phyloP scores from a whole-genome alignment of 1,140 invertebrate species.

The Meloidogyne floridensis region DNA sequence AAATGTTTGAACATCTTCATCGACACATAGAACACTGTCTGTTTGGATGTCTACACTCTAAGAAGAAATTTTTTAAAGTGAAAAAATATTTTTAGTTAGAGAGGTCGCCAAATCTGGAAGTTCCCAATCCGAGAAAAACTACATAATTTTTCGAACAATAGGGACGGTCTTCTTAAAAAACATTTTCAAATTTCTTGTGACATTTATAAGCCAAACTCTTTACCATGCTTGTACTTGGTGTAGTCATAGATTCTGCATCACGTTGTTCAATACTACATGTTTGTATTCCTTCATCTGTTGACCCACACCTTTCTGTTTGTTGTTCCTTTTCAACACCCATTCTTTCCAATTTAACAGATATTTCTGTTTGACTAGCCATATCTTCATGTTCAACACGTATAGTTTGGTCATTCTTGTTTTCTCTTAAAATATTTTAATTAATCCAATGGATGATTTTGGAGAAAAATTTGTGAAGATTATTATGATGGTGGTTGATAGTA shows the following conservation, averaged over 20 bases:
- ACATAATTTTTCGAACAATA: background rate
- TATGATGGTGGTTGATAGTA: no score
- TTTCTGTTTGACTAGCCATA: conserved; percentile 44
- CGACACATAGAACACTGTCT: conserved; percentile 41
- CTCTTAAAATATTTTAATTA: conserved; percentile 29
- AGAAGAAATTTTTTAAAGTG: background rate
- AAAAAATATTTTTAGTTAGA: background rate
- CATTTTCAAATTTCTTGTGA: no score
- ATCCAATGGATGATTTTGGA: background rate
- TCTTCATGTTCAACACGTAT: conserved; percentile 38
- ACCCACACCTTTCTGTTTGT: conserved; percentile 26
- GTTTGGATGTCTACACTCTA: conserved; percentile 54
- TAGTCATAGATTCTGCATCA: conserved; percentile 51
- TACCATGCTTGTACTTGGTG: background rate
- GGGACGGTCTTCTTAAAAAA: no score
- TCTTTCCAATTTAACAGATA: conserved; percentile 19
- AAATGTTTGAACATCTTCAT: conserved; percentile 58
- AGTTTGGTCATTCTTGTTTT: conserved; percentile 61
- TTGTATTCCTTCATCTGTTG: conserved; percentile 42
- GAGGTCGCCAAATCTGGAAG: no score
- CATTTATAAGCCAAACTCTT: background rate
- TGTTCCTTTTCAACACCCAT: conserved; percentile 22
- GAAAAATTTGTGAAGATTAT: no score
- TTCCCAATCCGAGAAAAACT: no score
- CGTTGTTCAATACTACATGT: conserved; percentile 29